Evolutionary conservation across 2,113 vertebrate genomes (phyloP), one percentile per base, ranked within the genome.

Genomic region (Panthera leo): DNA sequence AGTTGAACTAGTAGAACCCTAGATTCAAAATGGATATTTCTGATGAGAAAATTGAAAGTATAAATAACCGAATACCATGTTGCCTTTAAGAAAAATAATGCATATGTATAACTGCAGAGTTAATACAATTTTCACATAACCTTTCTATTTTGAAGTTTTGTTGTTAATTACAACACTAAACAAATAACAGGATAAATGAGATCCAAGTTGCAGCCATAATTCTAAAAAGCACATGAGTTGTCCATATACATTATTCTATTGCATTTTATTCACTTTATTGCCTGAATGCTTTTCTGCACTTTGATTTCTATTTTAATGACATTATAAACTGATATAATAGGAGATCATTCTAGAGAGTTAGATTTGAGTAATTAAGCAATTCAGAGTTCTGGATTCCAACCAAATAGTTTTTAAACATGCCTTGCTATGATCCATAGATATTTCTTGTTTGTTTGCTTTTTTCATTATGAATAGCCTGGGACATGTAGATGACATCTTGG

Each of bases 341-440:
- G 10, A 96, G 85, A 67, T 31, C 0, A 71, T 58, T 73, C 55
- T 45, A 21, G 45, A 92, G 25, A 75, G 19, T 70, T 82, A 73
- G 83, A 89, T 86, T 65, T 95, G 29, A 85, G 11, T 36, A 92
- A 93, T 79, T 73, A 89, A 80, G 18, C 53, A 80, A 36, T 80
- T 96, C 36, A 85, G 31, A 95, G 18, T 79, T 78, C 63, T 78
- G 65, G 48, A 85, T 65, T 29, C 27, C 31, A 70, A 68, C 14
- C 34, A 86, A 79, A 31, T 34, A 48, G 21, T 75, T 89, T 80
- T 84, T 5, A 91, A 55, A 18, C 7, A 53, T n/a, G 1, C 53
- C 14, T 86, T 65, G 16, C 48, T 93, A 51, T 45, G 6, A 58
- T 85, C 18, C 25, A 36, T 39, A 85, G 5, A 53, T 4, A 63